Percentiles rank a stretch among this genome's conserved stretches.
These are phyloP conservation scores for Coranthus polyacanthus DNA, from an alignment of 2,797 vertebrate genomes.

Conservation along the genomic window DNA sequence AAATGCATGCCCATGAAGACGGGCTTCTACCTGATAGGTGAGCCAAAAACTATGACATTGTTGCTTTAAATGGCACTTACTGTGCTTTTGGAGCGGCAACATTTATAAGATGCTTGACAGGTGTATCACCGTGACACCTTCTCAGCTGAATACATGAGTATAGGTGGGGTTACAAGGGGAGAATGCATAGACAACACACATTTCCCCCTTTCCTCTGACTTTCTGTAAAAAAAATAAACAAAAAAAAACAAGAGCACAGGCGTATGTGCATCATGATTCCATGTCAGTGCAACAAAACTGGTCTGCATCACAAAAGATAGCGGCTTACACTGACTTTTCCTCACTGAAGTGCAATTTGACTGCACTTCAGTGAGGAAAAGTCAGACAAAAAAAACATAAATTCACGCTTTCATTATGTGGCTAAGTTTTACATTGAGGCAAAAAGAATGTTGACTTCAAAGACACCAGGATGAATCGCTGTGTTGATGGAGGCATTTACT, in stretches of 20 bases:
- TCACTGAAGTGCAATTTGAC: too few species aligned
- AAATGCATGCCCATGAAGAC: conserved; percentile 26
- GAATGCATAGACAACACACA: not conserved
- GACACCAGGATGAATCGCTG: conserved; percentile 2
- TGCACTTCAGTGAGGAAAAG: too few species aligned
- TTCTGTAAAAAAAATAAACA: too few species aligned
- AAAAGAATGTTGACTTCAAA: not conserved
- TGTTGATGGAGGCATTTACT: conserved; percentile 12
- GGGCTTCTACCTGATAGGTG: conserved; percentile 8
- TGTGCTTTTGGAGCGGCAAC: not conserved
- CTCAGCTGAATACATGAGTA: conserved; percentile 20
- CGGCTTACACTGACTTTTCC: too few species aligned
- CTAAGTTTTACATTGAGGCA: not conserved
- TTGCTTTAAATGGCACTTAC: conserved; percentile 1
- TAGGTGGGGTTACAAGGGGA: conserved; percentile 13
- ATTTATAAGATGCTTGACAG: conserved; percentile 35
- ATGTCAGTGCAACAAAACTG: not conserved
- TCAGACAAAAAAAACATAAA: too few species aligned
- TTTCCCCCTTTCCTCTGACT: conserved; percentile 20
- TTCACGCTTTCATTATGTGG: not conserved
- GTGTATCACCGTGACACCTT: conserved; percentile 26
- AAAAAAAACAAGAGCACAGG: too few species aligned
- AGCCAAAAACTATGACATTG: conserved; percentile 7
- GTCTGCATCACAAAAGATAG: too few species aligned
- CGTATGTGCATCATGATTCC: too few species aligned